Base-by-base conservation (phyloP, 2,888 invertebrate species). In the Stenotaenia linearis region DNA sequence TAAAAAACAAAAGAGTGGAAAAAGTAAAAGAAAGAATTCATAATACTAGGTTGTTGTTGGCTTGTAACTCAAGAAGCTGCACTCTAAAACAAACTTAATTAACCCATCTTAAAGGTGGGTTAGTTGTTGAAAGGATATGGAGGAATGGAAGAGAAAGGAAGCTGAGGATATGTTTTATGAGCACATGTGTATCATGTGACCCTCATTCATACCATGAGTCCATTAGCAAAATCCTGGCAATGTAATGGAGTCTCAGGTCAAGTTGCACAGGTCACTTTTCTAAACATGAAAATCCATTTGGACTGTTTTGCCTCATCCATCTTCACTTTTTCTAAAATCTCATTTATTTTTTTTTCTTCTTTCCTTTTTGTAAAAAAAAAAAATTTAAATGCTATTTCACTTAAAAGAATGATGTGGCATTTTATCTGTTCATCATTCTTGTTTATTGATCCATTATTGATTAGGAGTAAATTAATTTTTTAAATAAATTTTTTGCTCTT, bases 171-270 rank as follows among this genome's bases (percentile, higher is more conserved):
- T 56, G 56, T 56, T 56, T 56, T 56, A 56, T 56, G 56, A 23
- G 18, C 56, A 56, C 23, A 23, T 56, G n/a, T 23, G 56, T 56
- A 56, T 56, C 56, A 56, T 23, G 56, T 56, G 56, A 56, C 56
- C 56, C 18, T 56, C 18, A 56, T 56, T 56, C 56, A 56, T n/a
- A 18, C 56, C 56, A 56, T 21, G 10, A 56, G 56, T 56, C 56
- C 56, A 56, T 56, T 56, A 56, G 56, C 56, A 56, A 56, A 23
- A 56, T n/a, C 18, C 56, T 56, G 56, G 56, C 10, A 56, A 56
- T 56, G 56, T 56, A 56, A 56, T 56, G 56, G 56, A 56, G 56
- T 56, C 18, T 56, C 56, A 56, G 56, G 56, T 56, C 56, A 56
- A 56, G 56, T 56, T 56, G 18, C 56, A 56, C 56, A 56, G 56